Conservation (phyloP, 2,113 vertebrate genomes). For the Seriola dumerili region DNA sequence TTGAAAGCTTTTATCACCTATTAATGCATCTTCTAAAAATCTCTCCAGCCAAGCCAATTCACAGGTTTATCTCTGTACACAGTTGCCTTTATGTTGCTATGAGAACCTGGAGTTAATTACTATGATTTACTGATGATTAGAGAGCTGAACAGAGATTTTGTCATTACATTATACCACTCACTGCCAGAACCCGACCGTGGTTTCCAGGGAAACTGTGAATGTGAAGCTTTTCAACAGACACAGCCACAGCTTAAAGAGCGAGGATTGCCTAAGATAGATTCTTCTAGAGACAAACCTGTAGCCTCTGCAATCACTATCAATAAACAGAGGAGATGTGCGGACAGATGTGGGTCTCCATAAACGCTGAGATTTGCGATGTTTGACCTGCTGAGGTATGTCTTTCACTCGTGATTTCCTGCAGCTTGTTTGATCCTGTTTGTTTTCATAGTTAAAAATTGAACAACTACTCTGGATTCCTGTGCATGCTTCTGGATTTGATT, state of each 20-base stretch:
- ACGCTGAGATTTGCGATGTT: constrained; percentile 48
- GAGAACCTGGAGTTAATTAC: constrained; percentile 78
- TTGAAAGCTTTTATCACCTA: constrained; percentile 22
- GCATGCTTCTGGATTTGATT: constrained; percentile 14
- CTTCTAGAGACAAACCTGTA: constrained; percentile 84
- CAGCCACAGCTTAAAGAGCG: constrained; percentile 82
- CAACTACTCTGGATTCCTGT: neutral
- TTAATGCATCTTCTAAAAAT: constrained; percentile 11
- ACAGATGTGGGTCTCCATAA: constrained; percentile 47
- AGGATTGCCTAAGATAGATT: constrained; percentile 84
- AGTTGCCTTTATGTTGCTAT: constrained; percentile 56
- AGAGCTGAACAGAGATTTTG: constrained; percentile 76
- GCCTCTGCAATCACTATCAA: constrained; percentile 69
- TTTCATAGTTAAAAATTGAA: constrained; percentile 20
- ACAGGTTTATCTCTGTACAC: constrained; percentile 43
- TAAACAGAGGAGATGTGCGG: constrained; percentile 54
- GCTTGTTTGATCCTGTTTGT: constrained; percentile 36
- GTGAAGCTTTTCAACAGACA: constrained; percentile 85
- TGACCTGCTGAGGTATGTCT: constrained; percentile 81
- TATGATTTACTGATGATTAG: constrained; percentile 80
- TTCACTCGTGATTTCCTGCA: neutral
- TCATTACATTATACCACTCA: constrained; percentile 83
- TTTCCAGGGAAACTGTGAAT: constrained; percentile 89
- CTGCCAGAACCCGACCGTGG: constrained; percentile 82
- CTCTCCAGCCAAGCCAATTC: constrained; percentile 33